These are phyloP conservation scores for Drosophila cyrtoloma DNA, from an alignment of 2,888 invertebrate species.

Conservation along the genomic window DNA sequence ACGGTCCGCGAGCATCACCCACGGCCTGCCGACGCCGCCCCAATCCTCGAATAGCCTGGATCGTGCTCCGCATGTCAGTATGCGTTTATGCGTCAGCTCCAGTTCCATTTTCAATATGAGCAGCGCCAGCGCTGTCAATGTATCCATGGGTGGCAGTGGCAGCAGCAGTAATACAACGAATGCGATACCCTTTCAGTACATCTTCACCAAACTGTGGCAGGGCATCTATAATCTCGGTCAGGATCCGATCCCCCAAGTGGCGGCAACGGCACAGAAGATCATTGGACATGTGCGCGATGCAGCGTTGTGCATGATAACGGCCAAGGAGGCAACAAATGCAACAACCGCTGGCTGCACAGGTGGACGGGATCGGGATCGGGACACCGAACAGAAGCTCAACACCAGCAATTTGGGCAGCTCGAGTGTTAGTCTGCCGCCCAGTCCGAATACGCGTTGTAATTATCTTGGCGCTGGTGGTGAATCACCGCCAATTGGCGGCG, in stretches of 20 bases:
- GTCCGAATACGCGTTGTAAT: constrained; percentile 87
- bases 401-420: constrained; percentile 78
- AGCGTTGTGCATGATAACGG: constrained; percentile 84
- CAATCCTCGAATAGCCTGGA: constrained; percentile 85
- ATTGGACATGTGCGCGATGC: constrained; percentile 92
- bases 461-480: constrained; percentile 80
- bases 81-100: constrained; percentile 89
- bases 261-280: constrained; percentile 91
- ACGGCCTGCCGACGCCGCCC: constrained; percentile 54
- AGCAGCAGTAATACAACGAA: constrained; percentile 48
- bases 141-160: not conserved
- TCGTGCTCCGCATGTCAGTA: constrained; percentile 79
- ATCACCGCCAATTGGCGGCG: constrained; percentile 42
- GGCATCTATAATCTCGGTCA: constrained; percentile 91
- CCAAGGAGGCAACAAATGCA: constrained; percentile 84
- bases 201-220: constrained; percentile 96
- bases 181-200: constrained; percentile 86
- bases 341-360: constrained; percentile 30
- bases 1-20: constrained; percentile 76
- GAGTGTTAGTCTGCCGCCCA: constrained; percentile 87
- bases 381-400: constrained; percentile 65
- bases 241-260: constrained; percentile 95
- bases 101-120: constrained; percentile 68
- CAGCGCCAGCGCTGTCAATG: constrained; percentile 1
- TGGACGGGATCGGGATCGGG: constrained; percentile 33